A percentile compares a stretch with the other conserved stretches of the same genome.
phyloP scores from a whole-genome alignment of 2,888 invertebrate genomes.

The Cryptocheilus praepositus region DNA sequence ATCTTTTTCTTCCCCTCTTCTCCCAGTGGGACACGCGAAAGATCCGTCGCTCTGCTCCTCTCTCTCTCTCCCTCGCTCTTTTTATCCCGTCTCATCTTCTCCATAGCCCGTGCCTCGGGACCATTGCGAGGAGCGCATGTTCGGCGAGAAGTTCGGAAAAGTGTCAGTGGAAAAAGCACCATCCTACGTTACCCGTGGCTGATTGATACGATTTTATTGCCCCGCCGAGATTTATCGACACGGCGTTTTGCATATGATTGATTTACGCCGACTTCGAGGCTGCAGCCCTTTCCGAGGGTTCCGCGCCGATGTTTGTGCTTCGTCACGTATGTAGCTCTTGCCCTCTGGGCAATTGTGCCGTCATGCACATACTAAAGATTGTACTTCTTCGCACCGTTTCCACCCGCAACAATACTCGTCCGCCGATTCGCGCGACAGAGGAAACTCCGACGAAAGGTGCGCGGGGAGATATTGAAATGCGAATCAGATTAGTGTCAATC shows the following conservation, averaged over 20 bases:
- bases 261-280: slow-evolving; percentile 41
- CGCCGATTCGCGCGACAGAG: no score
- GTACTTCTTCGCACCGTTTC: no score
- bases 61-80: slow-evolving; percentile 1
- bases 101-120: slow-evolving; percentile 18
- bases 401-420: no score
- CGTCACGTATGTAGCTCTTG: not conserved
- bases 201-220: slow-evolving; percentile 69
- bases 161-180: slow-evolving; percentile 46
- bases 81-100: slow-evolving; percentile 27
- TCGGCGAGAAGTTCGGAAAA: slow-evolving; percentile 42
- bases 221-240: slow-evolving; percentile 52
- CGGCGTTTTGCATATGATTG: slow-evolving; percentile 56
- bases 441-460: no score
- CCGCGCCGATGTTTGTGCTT: no score
- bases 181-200: slow-evolving; percentile 42
- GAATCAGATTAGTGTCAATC: slow-evolving; percentile 3
- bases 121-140: slow-evolving; percentile 26
- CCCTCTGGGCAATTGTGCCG: slow-evolving; percentile 24
- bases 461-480: slow-evolving; percentile 6
- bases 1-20: not conserved
- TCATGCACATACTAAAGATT: slow-evolving; percentile 8
- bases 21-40: not conserved
- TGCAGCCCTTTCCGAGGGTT: not conserved
- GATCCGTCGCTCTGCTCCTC: not conserved